Percentiles rank a stretch among this genome's conserved stretches.
These are phyloP conservation scores for Pandemis corylana DNA, from an alignment of 2,888 invertebrate species.

Conservation along the genomic window DNA sequence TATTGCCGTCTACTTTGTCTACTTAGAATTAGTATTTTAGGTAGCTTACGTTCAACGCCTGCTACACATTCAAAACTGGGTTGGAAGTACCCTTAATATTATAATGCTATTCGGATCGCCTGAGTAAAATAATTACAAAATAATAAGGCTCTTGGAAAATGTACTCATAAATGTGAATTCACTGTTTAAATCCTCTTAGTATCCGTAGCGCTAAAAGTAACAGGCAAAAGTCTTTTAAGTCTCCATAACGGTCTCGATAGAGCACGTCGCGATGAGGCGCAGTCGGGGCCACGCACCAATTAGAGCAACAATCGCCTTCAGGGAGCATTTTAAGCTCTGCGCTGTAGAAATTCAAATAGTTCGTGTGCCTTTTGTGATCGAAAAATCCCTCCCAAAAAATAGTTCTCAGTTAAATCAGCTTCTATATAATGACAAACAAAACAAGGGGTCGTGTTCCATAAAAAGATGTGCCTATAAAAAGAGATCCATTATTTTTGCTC, in stretches of 20 bases:
- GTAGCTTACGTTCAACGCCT: too few species aligned
- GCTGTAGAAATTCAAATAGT: neutral
- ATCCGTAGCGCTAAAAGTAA: constrained; percentile 3
- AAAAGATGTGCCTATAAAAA: too few species aligned
- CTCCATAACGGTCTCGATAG: constrained; percentile 48
- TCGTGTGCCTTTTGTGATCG: neutral
- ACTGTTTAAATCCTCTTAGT: neutral
- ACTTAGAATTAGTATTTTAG: too few species aligned
- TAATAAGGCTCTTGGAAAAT: neutral
- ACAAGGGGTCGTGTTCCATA: too few species aligned
- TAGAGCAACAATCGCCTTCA: constrained; percentile 49
- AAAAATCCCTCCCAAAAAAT: neutral
- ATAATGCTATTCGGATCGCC: too few species aligned
- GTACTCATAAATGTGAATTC: neutral
- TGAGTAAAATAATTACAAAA: neutral
- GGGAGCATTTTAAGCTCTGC: constrained; percentile 31
- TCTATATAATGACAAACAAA: too few species aligned
- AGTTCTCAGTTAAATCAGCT: neutral
- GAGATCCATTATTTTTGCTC: too few species aligned
- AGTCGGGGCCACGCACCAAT: constrained; percentile 49
- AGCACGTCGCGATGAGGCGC: constrained; percentile 35
- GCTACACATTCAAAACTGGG: too few species aligned
- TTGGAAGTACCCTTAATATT: too few species aligned
- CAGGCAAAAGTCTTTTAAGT: constrained; percentile 47
- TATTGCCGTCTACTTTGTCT: too few species aligned